These are phyloP conservation scores for Acromyrmex charruanus DNA, from an alignment of 1,140 invertebrate genomes.

Conservation along the genomic window DNA sequence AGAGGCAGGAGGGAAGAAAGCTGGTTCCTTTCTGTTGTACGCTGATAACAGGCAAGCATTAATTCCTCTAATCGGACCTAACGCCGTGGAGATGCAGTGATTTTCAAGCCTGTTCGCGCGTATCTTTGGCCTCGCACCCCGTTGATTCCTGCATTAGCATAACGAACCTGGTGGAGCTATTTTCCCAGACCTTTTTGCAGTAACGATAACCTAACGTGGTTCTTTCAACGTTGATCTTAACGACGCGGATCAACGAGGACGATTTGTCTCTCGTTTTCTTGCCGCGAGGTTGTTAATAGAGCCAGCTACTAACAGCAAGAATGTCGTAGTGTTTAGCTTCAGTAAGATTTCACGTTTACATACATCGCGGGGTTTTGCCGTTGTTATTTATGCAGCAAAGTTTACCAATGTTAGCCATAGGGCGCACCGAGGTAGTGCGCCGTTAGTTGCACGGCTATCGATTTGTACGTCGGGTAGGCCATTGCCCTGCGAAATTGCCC, in stretches of 20 bases:
- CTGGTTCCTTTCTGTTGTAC: conserved; percentile 29
- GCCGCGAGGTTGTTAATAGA: conserved; percentile 13
- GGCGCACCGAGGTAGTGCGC: conserved; percentile 25
- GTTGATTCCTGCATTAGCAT: conserved; percentile 52
- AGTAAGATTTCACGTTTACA: conserved; percentile 26
- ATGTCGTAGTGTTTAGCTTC: neutral
- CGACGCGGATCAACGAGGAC: conserved; percentile 23
- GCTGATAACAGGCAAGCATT: conserved; percentile 70
- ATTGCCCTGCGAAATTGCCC: conserved; percentile 46
- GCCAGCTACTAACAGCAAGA: neutral
- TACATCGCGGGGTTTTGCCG: neutral
- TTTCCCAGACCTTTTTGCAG: conserved; percentile 42
- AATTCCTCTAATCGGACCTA: conserved; percentile 69
- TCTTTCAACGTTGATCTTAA: conserved; percentile 34
- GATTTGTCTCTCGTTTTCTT: conserved; percentile 30
- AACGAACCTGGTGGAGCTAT: conserved; percentile 48
- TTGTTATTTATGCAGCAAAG: conserved; percentile 46
- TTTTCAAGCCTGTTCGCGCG: conserved; percentile 42
- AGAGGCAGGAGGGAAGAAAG: neutral
- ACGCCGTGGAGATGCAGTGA: conserved; percentile 35
- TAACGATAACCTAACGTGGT: conserved; percentile 14
- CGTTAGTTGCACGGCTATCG: conserved; percentile 48
- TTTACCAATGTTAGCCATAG: conserved; percentile 40
- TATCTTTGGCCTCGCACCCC: conserved; percentile 27
- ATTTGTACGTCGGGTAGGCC: conserved; percentile 51